These are phyloP conservation scores for Oreonectes daqikongensis DNA, from an alignment of 2,797 vertebrate species.

Conservation along the genomic window DNA sequence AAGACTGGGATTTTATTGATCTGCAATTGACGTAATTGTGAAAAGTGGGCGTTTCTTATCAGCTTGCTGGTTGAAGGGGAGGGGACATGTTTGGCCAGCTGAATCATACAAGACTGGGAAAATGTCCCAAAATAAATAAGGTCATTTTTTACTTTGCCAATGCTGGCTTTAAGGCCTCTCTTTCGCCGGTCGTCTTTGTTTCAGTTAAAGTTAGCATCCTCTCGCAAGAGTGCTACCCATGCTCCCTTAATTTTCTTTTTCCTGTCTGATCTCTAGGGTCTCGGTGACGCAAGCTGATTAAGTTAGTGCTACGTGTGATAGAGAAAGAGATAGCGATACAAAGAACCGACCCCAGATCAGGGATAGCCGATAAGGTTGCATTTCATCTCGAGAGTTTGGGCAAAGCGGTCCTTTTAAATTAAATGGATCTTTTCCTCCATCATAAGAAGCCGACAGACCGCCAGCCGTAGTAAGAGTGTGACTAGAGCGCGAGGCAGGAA, in stretches of 20 bases:
- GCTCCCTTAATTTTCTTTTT: slow-evolving; percentile 62
- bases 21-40: slow-evolving; percentile 9
- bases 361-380: slow-evolving; percentile 41
- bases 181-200: background rate
- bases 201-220: background rate
- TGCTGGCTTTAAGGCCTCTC: background rate
- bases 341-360: slow-evolving; percentile 39
- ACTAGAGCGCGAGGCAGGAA: background rate
- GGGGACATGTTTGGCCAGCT: background rate
- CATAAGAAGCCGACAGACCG: background rate
- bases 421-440: slow-evolving; percentile 1
- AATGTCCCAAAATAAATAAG: too few relatives aligned
- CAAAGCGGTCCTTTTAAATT: slow-evolving; percentile 1
- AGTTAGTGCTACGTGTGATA: slow-evolving; percentile 51
- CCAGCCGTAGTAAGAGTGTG: slow-evolving; percentile 31
- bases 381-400: slow-evolving; percentile 33
- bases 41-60: background rate
- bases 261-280: slow-evolving; percentile 50
- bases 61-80: background rate
- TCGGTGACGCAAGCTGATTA: slow-evolving; percentile 51
- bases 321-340: slow-evolving; percentile 60
- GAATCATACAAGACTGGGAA: too few relatives aligned
- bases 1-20: background rate
- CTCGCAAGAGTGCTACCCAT: slow-evolving; percentile 12
- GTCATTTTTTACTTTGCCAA: background rate